These are phyloP conservation scores for Pteria penguin DNA, from an alignment of 2,888 invertebrate genomes.

Conservation along the genomic window DNA sequence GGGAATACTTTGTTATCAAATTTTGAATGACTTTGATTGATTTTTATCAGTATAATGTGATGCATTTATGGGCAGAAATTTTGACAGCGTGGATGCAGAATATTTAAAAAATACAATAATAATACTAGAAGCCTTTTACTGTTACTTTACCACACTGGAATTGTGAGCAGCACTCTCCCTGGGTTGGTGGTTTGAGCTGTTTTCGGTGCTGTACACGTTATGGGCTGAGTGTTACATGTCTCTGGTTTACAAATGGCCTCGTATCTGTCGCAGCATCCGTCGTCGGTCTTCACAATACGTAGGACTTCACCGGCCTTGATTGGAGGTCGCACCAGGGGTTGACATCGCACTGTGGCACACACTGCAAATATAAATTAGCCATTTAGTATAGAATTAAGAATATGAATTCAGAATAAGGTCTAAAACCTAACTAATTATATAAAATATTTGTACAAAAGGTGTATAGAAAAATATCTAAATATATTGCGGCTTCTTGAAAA, in stretches of 20 bases:
- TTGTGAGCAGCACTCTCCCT: slow-evolving; percentile 61
- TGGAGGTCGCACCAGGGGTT: slow-evolving; percentile 47
- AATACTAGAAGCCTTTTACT: not conserved
- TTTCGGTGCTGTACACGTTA: slow-evolving; percentile 53
- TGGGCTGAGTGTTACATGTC: slow-evolving; percentile 49
- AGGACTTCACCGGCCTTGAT: slow-evolving; percentile 58
- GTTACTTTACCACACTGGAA: slow-evolving; percentile 67
- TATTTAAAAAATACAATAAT: not conserved
- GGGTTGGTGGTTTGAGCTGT: slow-evolving; percentile 41
- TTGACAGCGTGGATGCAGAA: not conserved
- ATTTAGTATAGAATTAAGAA: too few relatives aligned
- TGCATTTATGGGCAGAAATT: not conserved
- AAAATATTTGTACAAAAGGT: too few relatives aligned
- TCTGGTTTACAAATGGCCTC: slow-evolving; percentile 61
- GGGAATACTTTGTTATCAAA: too few relatives aligned
- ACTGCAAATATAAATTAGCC: too few relatives aligned
- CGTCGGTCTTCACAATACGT: slow-evolving; percentile 47
- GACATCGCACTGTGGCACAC: slow-evolving; percentile 49
- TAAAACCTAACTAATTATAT: too few relatives aligned
- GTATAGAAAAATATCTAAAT: too few relatives aligned
- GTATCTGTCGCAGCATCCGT: slow-evolving; percentile 61
- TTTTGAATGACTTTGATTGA: too few relatives aligned
- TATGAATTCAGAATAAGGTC: too few relatives aligned
- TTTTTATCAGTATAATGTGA: too few relatives aligned
- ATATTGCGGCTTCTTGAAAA: too few relatives aligned